Percentiles rank a stretch among this genome's conserved stretches.
These are phyloP conservation scores for Teleopsis dalmanni DNA, from an alignment of 1,140 invertebrate genomes.

Conservation along the genomic window DNA sequence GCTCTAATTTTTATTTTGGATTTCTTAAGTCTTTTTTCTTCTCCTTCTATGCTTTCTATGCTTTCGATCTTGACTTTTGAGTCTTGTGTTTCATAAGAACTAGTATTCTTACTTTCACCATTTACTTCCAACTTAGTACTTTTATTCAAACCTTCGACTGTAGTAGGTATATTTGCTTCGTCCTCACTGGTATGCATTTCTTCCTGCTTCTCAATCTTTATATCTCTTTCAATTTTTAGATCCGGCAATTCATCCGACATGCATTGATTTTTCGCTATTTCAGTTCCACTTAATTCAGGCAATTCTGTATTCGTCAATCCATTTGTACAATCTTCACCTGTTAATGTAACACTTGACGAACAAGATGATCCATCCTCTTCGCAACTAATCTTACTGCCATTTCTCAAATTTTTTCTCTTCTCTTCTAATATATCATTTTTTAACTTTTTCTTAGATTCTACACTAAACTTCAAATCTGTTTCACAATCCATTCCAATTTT, in stretches of 20 bases:
- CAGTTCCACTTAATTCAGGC: background rate
- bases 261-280: background rate
- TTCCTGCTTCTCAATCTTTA: conserved; percentile 9
- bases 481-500: too few relatives aligned
- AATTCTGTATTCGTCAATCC: background rate
- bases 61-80: too few relatives aligned
- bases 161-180: conserved; percentile 6
- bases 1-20: conserved; percentile 27
- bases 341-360: conserved; percentile 6
- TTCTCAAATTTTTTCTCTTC: background rate
- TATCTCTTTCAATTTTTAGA: background rate
- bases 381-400: background rate
- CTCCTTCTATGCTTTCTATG: conserved; percentile 2
- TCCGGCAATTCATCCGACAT: background rate
- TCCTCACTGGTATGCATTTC: conserved; percentile 41
- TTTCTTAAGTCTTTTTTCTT: conserved; percentile 23
- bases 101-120: too few relatives aligned
- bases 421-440: background rate
- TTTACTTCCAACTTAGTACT: background rate
- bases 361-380: conserved; percentile 6
- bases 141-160: background rate
- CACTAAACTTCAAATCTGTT: too few relatives aligned
- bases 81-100: too few relatives aligned
- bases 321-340: conserved; percentile 1
- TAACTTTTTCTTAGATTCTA: too few relatives aligned